A percentile compares a stretch with the other conserved stretches of the same genome.
phyloP scores from a whole-genome alignment of 2,113 vertebrate species.

The Charina bottae region DNA sequence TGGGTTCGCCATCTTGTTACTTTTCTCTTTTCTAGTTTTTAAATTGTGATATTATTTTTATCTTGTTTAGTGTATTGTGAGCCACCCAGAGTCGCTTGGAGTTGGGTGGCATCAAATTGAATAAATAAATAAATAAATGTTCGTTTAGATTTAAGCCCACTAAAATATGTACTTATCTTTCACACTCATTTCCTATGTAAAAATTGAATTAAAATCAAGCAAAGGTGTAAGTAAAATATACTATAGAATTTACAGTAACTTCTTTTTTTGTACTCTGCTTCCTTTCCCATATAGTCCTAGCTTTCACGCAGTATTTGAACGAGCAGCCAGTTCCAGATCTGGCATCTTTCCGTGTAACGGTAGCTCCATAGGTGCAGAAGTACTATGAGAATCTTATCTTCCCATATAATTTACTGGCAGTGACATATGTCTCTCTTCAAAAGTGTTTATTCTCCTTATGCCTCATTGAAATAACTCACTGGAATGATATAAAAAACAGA shows the following conservation, averaged over 20 bases:
- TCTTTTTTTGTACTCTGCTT: background rate
- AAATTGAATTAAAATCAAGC: background rate
- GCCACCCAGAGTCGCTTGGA: background rate
- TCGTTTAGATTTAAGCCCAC: background rate
- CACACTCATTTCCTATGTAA: background rate
- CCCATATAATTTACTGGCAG: background rate
- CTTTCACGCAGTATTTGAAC: background rate
- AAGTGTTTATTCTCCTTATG: background rate
- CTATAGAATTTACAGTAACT: background rate
- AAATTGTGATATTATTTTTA: background rate
- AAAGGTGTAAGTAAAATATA: background rate
- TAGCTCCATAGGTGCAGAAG: background rate
- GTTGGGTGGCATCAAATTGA: background rate
- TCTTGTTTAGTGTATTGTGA: background rate
- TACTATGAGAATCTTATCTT: background rate
- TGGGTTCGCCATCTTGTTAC: background rate
- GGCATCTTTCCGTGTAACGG: background rate
- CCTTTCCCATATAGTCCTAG: background rate
- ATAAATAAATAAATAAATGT: background rate
- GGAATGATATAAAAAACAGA: background rate
- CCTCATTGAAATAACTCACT: background rate
- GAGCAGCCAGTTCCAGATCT: background rate
- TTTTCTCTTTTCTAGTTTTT: background rate
- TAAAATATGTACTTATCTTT: background rate
- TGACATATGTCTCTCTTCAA: background rate